These are phyloP conservation scores for Tyrannus savana DNA, from an alignment of 2,113 vertebrate species.

Conservation along the genomic window DNA sequence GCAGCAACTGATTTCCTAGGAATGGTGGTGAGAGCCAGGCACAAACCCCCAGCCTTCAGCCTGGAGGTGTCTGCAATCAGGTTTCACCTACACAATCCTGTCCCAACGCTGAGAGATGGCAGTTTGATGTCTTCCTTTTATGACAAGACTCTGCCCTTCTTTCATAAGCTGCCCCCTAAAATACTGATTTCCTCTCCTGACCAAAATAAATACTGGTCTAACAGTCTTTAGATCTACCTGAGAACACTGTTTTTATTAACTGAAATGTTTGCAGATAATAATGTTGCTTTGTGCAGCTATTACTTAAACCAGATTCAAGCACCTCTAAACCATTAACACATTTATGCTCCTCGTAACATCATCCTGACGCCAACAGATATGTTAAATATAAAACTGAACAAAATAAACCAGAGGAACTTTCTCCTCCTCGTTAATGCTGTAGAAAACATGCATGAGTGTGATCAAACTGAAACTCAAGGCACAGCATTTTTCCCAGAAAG, in stretches of 20 bases:
- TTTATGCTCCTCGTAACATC: neutral
- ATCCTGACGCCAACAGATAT: neutral
- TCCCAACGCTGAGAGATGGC: neutral
- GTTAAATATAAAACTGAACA: neutral
- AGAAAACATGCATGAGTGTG: neutral
- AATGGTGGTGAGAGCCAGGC: neutral
- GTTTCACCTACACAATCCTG: neutral
- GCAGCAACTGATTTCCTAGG: neutral
- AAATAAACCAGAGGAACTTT: neutral
- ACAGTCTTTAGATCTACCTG: neutral
- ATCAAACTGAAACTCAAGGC: neutral
- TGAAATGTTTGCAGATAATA: neutral
- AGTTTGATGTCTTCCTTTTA: neutral
- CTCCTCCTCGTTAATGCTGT: neutral
- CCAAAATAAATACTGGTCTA: neutral
- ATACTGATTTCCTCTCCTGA: neutral
- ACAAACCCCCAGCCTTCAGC: neutral
- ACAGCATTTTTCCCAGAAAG: neutral
- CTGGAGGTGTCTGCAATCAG: neutral
- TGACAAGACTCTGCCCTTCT: neutral
- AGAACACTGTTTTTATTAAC: neutral
- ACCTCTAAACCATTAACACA: neutral
- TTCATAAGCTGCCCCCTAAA: neutral
- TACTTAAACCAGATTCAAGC: neutral
- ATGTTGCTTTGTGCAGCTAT: neutral